phyloP scores from a whole-genome alignment of 2,888 invertebrate species.

The Nemotelus nigrinus region DNA sequence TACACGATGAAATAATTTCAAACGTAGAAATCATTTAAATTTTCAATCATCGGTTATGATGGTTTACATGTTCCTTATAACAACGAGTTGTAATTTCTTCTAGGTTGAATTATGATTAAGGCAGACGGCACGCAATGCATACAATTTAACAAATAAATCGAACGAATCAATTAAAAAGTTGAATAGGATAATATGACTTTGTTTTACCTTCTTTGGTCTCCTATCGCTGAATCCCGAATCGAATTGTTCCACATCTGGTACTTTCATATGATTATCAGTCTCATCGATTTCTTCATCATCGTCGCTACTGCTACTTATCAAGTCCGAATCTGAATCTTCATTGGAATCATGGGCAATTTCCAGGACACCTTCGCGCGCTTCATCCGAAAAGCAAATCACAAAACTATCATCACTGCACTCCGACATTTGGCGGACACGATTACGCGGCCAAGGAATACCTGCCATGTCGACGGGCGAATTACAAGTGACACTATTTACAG shows the following conservation, averaged over 20 bases:
- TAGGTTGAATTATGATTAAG: too few relatives aligned
- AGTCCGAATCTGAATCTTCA: conserved; percentile 29
- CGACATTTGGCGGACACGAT: conserved; percentile 53
- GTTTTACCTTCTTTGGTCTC: conserved; percentile 53
- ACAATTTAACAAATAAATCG: too few relatives aligned
- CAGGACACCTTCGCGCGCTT: conserved; percentile 50
- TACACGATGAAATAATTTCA: too few relatives aligned
- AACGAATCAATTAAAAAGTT: too few relatives aligned
- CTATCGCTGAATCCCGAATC: conserved; percentile 54
- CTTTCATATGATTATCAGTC: conserved; percentile 37
- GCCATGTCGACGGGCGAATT: not conserved
- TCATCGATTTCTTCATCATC: conserved; percentile 48
- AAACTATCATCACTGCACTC: conserved; percentile 57
- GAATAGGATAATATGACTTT: not conserved
- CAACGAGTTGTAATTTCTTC: too few relatives aligned
- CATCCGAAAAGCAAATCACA: conserved; percentile 54
- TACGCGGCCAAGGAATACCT: not conserved
- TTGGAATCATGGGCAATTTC: conserved; percentile 43
- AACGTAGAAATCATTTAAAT: too few relatives aligned
- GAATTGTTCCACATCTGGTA: conserved; percentile 46
- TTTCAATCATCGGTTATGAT: too few relatives aligned
- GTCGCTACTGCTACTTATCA: conserved; percentile 47
- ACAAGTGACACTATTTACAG: conserved; percentile 5
- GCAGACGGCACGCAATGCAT: too few relatives aligned
- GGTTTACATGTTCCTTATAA: too few relatives aligned